A percentile compares a stretch with the other conserved stretches of the same genome.
Conservation (phyloP, 2,113 vertebrate species). For the Eubucco bourcierii region DNA sequence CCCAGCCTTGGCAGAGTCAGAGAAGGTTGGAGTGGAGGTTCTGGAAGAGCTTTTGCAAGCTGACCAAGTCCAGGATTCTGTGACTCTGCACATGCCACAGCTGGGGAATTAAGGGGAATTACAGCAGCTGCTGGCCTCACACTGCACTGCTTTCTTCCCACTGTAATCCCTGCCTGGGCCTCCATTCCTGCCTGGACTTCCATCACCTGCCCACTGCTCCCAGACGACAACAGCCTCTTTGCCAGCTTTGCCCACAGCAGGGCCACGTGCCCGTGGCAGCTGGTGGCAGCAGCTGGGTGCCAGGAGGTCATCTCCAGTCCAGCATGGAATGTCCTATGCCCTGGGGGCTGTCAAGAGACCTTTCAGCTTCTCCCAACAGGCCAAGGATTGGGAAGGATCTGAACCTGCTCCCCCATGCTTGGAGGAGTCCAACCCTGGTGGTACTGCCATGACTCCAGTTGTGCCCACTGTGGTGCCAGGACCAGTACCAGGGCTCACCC, state of each 20-base stretch:
- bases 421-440: not conserved
- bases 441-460: fast-evolving
- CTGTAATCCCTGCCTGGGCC: not conserved
- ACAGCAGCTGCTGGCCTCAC: constrained; percentile 41
- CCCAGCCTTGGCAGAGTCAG: no score
- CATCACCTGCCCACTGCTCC: not conserved
- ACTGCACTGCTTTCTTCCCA: not conserved
- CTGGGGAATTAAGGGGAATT: constrained; percentile 6
- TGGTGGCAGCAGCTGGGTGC: not conserved
- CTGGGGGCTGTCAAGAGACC: not conserved
- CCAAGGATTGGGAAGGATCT: not conserved
- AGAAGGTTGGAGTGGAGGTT: no score
- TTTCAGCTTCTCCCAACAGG: not conserved
- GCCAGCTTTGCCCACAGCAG: not conserved
- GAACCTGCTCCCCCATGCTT: fast-evolving
- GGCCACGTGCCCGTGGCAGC: not conserved
- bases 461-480: fast-evolving
- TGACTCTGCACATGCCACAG: not conserved
- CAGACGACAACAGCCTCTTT: not conserved
- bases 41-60: no score
- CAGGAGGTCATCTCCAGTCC: not conserved
- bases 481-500: not conserved
- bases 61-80: no score
- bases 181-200: not conserved
- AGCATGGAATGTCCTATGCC: fast-evolving